Evolutionary conservation across 2,888 invertebrate genomes (phyloP), one percentile per base, ranked within the genome.

Genomic region (Zonitis immaculata): DNA sequence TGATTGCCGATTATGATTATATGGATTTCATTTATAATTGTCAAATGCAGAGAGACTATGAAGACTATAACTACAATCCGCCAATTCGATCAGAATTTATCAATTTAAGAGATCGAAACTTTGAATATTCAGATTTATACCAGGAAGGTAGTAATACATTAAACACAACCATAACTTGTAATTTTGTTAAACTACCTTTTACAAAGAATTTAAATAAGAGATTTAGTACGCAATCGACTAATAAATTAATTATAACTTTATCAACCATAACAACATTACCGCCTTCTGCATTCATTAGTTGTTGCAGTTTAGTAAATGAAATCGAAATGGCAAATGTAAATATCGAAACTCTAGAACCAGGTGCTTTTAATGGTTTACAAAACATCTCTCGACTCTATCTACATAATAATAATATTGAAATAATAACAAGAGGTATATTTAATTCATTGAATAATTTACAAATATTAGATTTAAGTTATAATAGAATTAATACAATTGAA

Each of bases 241-340:
- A 27, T 22, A 16, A 12, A 6, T 42, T 48, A 12, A 42, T n/a
- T 9, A 25, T 45, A 12, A 16, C 8, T 5, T 11, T 27, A 26
- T 50, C 50, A 11, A 44, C 25, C 14, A 50, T 45, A 44, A 28
- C 27, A 16, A 27, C 45, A 35, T 22, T 44, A 44, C 28, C 44
- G 26, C 44, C 44, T 6, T 44, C 44, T 6, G 26, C 26, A 44
- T 44, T 44, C 4, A 16, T 20, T 7, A 9, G 16, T 12, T 44
- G 26, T 18, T 27, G 44, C 6, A 11, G 16, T 20, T n/a, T 12
- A 14, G 3, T 44, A 2, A 44, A 25, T 26, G 0, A 0, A 11
- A 12, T 44, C 2, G 4, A 16, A 16, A 27, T 44, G 44, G 6
- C 22, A 14, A 25, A 16, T 28, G 18, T 14, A 6, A 26, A 25